Conservation (phyloP, 1,140 invertebrate genomes). For the Luehdorfia chinensis region DNA sequence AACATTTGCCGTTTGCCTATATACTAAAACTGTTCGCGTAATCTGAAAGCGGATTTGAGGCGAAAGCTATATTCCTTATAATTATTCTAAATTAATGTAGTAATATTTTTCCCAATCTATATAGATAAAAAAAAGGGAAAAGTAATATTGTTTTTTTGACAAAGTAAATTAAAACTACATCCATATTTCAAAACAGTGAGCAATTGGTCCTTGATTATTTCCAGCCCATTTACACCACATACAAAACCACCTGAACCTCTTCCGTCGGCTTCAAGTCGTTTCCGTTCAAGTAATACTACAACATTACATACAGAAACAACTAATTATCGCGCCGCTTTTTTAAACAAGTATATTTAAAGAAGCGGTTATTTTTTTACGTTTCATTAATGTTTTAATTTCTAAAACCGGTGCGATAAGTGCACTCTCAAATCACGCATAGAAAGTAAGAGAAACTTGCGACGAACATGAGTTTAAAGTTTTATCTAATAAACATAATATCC, state of each 20-base stretch:
- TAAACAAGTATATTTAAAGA: background rate
- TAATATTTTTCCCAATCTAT: too few species aligned
- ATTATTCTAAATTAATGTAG: too few species aligned
- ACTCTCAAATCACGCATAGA: constrained; percentile 10
- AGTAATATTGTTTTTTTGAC: too few species aligned
- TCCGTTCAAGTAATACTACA: background rate
- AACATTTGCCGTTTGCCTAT: too few species aligned
- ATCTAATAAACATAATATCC: constrained; percentile 8
- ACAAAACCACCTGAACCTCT: background rate
- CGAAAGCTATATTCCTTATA: too few species aligned
- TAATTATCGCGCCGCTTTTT: background rate
- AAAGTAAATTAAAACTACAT: too few species aligned
- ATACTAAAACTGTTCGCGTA: too few species aligned
- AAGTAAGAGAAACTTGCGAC: constrained; percentile 10
- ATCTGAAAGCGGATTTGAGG: too few species aligned
- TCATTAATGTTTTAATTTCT: constrained; percentile 4
- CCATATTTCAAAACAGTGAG: too few species aligned
- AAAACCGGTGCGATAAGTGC: background rate
- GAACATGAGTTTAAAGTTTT: background rate
- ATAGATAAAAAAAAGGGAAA: too few species aligned
- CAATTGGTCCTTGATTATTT: constrained; percentile 10
- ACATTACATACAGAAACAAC: background rate
- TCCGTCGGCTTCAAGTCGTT: background rate
- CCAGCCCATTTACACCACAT: background rate
- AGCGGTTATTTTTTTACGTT: background rate